Percentiles rank a stretch among this genome's conserved stretches.
Conservation (phyloP, 2,113 vertebrate genomes). For the Xenus cinereus region DNA sequence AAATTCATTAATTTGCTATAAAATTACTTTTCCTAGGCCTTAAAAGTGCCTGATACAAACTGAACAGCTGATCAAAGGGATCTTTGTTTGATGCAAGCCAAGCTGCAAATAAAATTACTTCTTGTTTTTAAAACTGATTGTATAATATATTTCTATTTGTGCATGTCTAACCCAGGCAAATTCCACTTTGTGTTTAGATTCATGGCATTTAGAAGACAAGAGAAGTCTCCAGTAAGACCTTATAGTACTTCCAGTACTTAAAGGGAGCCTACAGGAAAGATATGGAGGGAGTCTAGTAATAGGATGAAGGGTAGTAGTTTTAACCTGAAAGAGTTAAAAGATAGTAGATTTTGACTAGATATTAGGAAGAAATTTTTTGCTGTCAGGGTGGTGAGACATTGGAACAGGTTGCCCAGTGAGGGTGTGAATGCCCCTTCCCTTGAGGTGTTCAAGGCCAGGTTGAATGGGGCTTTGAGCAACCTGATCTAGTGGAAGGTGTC, state of each 20-base stretch:
- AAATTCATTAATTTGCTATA: not conserved
- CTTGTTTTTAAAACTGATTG: not conserved
- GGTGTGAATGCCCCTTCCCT: fast-evolving
- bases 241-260: not conserved
- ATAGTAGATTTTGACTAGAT: not conserved
- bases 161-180: not conserved
- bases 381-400: not conserved
- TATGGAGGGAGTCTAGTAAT: not conserved
- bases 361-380: not conserved
- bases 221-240: not conserved
- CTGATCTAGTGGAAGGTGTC: not conserved
- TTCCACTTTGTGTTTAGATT: not conserved
- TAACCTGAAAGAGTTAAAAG: not conserved
- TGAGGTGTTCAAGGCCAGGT: fast-evolving
- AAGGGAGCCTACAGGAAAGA: not conserved
- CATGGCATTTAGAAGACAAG: not conserved
- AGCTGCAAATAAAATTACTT: not conserved
- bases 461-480: not conserved
- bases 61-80: not conserved
- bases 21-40: not conserved
- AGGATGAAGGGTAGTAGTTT: not conserved
- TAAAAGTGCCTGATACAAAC: conserved; percentile 24
- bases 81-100: not conserved
- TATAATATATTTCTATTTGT: not conserved
- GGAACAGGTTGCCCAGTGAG: not conserved